phyloP scores from a whole-genome alignment of 2,113 vertebrate genomes.

The Aleadryas rufinucha region DNA sequence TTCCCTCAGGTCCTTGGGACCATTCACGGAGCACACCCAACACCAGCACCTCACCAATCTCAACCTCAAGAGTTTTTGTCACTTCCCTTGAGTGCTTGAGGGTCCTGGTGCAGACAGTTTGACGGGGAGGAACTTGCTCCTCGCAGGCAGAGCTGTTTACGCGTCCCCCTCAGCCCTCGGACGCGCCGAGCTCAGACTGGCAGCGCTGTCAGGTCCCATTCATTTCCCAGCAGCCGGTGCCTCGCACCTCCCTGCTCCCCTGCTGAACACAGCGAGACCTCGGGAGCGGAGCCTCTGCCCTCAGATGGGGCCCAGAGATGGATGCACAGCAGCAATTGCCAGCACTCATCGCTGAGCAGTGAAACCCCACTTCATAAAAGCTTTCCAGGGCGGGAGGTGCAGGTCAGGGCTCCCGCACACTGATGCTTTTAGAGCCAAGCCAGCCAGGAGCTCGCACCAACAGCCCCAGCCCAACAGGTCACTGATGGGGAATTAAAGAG shows the following conservation, averaged over 20 bases:
- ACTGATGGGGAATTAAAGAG: not conserved
- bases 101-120: not conserved
- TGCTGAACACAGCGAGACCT: not conserved
- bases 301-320: not conserved
- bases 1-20: not conserved
- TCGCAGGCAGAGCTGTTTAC: not conserved
- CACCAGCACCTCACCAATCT: accelerated
- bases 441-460: not conserved
- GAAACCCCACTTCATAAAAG: constrained; percentile 12
- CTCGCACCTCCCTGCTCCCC: constrained; percentile 4
- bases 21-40: not conserved
- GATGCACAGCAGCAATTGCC: not conserved
- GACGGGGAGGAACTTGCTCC: not conserved
- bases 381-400: constrained; percentile 3
- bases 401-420: not conserved
- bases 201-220: not conserved
- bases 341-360: not conserved
- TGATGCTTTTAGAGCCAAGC: not conserved
- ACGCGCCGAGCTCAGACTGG: not conserved
- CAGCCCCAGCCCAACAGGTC: not conserved
- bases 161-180: not conserved
- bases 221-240: not conserved
- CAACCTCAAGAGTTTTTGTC: not conserved
- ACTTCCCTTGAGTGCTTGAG: not conserved
- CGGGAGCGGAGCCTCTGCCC: not conserved